Evolutionary conservation across 2,888 invertebrate species (phyloP), one percentile per base, ranked within the genome.

Genomic region (Melangyna quadrimaculata): DNA sequence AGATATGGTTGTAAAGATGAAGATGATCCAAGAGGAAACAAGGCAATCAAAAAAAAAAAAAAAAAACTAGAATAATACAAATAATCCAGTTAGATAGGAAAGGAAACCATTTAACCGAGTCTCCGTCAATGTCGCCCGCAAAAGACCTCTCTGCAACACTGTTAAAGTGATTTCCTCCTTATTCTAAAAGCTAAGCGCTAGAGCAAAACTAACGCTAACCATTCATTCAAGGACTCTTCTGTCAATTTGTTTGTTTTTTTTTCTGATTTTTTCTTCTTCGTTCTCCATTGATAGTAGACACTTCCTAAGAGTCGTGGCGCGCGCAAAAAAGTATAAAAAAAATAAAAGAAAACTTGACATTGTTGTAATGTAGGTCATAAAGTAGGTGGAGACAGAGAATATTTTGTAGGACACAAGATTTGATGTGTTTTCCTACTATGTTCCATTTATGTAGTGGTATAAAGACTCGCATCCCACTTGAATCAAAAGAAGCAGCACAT

Each of bases 341-440:
- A 73, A 51, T n/a, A 57, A 51, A 27, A 43, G 32, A 67, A 79
- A 74, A 79, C 83, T 84, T 84, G 83, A 84, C 83, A 84, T 59
- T 79, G 79, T 74, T 83, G 78, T 79, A 79, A 84, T 79, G 74
- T 79, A 79, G 83, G 83, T 84, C 83, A 84, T 79, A 71, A 83
- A 74, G 83, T 79, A 79, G 75, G 83, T 84, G 67, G 59, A 74
- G 24, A 35, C 73, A 45, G 45, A 45, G 51, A 51, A 51, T 37
- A 67, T 51, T n/a, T n/a, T 67, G 51, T 51, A 51, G 67, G 67
- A 51, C 67, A 67, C 10, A 32, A 67, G 70, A 73, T 70, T 73
- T 61, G 78, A 73, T 75, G 71, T 81, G 71, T 70, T 78, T 35
- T n/a, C n/a, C n/a, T n/a, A n/a, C 51, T 19, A 24, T 61, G 53